Percentiles rank a stretch among this genome's conserved stretches.
Evolutionary conservation across 2,797 vertebrate species (phyloP).

Genomic region (Iguana delicatissima): DNA sequence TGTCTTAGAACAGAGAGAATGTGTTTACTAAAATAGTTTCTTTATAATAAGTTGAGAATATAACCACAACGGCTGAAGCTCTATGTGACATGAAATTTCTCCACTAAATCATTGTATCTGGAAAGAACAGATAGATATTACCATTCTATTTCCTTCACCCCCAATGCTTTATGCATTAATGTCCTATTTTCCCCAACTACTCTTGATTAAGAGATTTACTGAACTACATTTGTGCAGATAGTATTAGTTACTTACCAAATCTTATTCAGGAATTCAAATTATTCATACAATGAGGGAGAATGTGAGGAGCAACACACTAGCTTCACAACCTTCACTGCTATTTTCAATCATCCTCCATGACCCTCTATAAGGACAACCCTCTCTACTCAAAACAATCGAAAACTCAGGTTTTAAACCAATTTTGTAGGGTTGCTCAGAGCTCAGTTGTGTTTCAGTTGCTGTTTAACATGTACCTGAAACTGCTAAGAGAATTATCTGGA

Average conservation of each 20-base stretch:
- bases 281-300: neutral
- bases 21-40: rapidly evolving
- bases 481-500: too few species aligned
- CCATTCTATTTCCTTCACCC: neutral
- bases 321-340: neutral
- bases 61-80: neutral
- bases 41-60: neutral
- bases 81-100: neutral
- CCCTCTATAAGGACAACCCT: too few species aligned
- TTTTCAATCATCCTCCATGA: neutral
- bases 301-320: neutral
- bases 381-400: too few species aligned
- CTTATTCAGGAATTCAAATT: neutral
- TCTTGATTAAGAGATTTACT: neutral
- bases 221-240: neutral
- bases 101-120: neutral
- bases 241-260: neutral
- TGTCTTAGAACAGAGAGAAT: neutral
- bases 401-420: too few species aligned
- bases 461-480: too few species aligned
- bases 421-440: too few species aligned
- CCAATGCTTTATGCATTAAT: neutral
- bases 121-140: neutral
- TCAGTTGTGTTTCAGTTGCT: too few species aligned
- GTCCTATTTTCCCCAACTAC: neutral